A percentile compares a stretch with the other conserved stretches of the same genome.
These are phyloP conservation scores for Scophthalmus maximus DNA, from an alignment of 2,113 vertebrate species.

Conservation along the genomic window DNA sequence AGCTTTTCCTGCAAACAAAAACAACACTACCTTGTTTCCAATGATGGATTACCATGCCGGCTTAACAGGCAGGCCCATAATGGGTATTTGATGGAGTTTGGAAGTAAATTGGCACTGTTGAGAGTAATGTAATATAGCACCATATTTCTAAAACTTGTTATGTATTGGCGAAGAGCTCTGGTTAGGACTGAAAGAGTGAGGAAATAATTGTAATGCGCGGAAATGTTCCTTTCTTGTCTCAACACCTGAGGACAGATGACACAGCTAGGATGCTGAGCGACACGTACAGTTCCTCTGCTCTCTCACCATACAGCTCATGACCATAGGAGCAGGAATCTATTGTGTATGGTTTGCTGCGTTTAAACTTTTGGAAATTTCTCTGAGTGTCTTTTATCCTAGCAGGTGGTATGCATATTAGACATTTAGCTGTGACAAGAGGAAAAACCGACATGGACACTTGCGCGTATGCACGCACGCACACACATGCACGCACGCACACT, in stretches of 20 bases:
- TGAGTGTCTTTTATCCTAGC: constrained; percentile 66
- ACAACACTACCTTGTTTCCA: constrained; percentile 52
- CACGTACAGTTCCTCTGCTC: constrained; percentile 39
- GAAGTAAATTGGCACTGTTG: constrained; percentile 44
- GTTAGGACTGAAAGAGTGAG: constrained; percentile 10
- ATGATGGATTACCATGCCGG: constrained; percentile 57
- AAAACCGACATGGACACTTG: constrained; percentile 35
- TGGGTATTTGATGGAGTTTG: constrained; percentile 65
- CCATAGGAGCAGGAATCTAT: constrained; percentile 24
- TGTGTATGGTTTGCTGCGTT: constrained; percentile 54
- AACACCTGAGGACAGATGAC: constrained; percentile 28
- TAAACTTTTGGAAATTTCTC: constrained; percentile 45
- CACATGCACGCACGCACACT: constrained; percentile 22
- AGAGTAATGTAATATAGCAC: constrained; percentile 19
- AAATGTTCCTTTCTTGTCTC: constrained; percentile 35
- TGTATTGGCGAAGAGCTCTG: constrained; percentile 17
- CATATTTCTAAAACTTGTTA: constrained; percentile 26
- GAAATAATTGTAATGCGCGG: constrained; percentile 39
- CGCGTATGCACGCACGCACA: constrained; percentile 16
- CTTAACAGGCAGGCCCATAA: constrained; percentile 51
- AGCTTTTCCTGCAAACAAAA: constrained; percentile 44
- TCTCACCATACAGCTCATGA: constrained; percentile 39
- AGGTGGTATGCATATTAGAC: constrained; percentile 74
- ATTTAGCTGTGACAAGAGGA: constrained; percentile 69
- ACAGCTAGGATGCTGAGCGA: constrained; percentile 12